Conservation (phyloP, 2,113 vertebrate species). For the Callipepla californica region DNA sequence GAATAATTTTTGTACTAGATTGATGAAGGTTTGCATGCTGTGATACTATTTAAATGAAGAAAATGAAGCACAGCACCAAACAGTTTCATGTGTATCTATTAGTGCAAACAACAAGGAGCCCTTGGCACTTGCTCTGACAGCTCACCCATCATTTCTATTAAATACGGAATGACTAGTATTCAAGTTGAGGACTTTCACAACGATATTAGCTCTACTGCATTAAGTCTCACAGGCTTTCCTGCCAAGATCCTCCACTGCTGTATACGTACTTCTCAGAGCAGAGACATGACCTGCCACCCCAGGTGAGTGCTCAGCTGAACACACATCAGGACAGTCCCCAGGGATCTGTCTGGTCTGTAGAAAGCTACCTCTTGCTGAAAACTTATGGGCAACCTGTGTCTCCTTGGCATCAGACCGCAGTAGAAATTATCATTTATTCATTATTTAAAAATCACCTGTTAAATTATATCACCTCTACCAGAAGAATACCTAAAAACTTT, state of each 20-base stretch:
- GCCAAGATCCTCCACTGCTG: neutral
- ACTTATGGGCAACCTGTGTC: neutral
- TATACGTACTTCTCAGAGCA: neutral
- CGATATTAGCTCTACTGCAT: neutral
- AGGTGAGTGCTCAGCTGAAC: neutral
- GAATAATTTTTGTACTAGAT: neutral
- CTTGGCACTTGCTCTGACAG: neutral
- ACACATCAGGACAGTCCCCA: neutral
- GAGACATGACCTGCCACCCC: rapidly evolving
- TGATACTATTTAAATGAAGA: neutral
- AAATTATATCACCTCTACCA: neutral
- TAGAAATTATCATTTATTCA: neutral
- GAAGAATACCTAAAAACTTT: neutral
- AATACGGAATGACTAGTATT: neutral
- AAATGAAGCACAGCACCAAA: neutral
- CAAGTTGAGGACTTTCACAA: neutral
- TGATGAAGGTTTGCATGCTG: neutral
- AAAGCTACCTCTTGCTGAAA: neutral
- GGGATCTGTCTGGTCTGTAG: neutral
- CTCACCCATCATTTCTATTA: neutral
- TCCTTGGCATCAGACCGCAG: neutral
- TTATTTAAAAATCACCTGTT: neutral
- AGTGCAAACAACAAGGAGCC: neutral
- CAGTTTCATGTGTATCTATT: neutral
- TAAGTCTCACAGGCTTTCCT: neutral